These are phyloP conservation scores for Portunus trituberculatus DNA, from an alignment of 1,140 invertebrate species.

Conservation along the genomic window DNA sequence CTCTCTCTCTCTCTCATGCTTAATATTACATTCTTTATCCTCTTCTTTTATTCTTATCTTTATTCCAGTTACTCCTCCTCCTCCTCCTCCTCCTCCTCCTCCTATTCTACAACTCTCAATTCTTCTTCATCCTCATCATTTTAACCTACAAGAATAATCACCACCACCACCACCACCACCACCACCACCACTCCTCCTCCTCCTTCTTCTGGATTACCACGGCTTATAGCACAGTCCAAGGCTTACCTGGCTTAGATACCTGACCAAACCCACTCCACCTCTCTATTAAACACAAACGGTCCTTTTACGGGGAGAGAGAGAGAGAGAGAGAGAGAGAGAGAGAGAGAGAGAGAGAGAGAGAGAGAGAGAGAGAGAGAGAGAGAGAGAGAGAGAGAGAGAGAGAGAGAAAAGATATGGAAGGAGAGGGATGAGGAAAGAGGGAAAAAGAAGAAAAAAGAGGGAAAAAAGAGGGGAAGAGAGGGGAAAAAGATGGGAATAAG, in stretches of 20 bases:
- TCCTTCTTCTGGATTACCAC: neutral
- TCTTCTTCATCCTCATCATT: too few relatives aligned
- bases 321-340: too few relatives aligned
- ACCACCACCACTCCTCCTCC: neutral
- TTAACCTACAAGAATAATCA: too few relatives aligned
- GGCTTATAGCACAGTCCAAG: neutral
- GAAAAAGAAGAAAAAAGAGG: neutral
- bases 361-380: neutral
- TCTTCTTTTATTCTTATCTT: neutral
- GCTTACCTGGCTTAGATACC: neutral
- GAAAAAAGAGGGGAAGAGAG: neutral
- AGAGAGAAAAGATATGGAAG: neutral
- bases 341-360: neutral
- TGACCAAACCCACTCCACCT: neutral
- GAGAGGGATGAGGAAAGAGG: neutral
- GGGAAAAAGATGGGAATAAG: too few relatives aligned
- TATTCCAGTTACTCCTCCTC: neutral
- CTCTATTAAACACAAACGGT: too few relatives aligned
- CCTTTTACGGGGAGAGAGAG: too few relatives aligned
- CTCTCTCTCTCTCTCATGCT: neutral
- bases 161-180: neutral
- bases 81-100: neutral
- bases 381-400: slow-evolving; percentile 3
- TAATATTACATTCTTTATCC: neutral
- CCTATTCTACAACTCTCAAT: too few relatives aligned